Evolutionary conservation across 2,888 invertebrate species (phyloP), one percentile per base, ranked within the genome.

Genomic region (Rotaria macrura): DNA sequence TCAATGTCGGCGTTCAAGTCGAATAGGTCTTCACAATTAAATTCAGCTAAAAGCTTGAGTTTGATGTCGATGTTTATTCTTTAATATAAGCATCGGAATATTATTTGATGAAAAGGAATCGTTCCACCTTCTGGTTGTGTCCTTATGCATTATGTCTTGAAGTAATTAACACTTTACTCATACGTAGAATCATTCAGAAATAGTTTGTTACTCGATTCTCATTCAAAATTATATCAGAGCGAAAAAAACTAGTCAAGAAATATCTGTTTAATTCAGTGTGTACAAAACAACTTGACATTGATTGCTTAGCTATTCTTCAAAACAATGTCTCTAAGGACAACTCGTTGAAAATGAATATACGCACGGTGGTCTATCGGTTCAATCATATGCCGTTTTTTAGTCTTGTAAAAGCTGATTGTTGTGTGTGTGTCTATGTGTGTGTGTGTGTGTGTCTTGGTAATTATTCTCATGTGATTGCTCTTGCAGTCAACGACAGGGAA

Each of bases 371-470:
- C 55, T n/a, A 57, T 57, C 55, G 29, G 72, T 72, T 72, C 72
- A 72, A 72, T 72, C 72, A 72, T 72, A 72, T 72, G 72, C 72
- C 72, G 72, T 72, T 57, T n/a, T 57, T 57, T 25, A 57, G 55
- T 57, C 55, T 57, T 57, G 55, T 57, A 57, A 57, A 57, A 57
- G 55, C 55, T 57, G 55, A 57, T 57, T 57, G 29, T 57, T 57
- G 29, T 57, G 49, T 49, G 49, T 49, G 49, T n/a, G n/a, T n/a
- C n/a, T n/a, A n/a, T 43, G 43, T 49, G n/a, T 55, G 55, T 55
- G 52, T 52, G 7, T 25, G 54, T 54, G 55, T 57, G 55, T 57
- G 55, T 57, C 29, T 57, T 57, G 29, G 55, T 57, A 57, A 57
- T 57, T 57, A 57, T 57, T 57, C 55, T 57, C 55, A 57, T 57